Evolutionary conservation across 2,113 vertebrate genomes (phyloP).

Genomic region (Dicentrarchus labrax): DNA sequence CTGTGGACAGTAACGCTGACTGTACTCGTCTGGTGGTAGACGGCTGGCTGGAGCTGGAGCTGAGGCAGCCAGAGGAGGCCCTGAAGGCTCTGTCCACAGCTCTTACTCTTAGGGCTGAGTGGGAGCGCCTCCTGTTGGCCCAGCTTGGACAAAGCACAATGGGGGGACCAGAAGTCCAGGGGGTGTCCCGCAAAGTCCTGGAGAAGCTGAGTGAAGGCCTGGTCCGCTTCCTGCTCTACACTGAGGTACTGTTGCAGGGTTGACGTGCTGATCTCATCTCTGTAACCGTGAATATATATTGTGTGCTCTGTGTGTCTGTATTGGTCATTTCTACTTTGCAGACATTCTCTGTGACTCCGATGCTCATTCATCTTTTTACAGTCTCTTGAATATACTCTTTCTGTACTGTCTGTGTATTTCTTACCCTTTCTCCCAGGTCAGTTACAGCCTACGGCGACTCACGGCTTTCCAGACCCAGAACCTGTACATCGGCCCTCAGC

Average conservation of each 20-base stretch:
- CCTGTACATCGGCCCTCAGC: conserved; percentile 90
- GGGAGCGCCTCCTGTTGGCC: conserved; percentile 87
- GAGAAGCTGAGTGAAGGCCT: conserved; percentile 83
- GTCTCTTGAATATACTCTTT: background rate
- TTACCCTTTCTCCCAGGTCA: conserved; percentile 78
- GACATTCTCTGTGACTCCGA: conserved; percentile 4
- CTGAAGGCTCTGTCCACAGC: conserved; percentile 82
- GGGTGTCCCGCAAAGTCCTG: conserved; percentile 66
- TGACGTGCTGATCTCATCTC: no score
- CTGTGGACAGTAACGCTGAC: conserved; percentile 90
- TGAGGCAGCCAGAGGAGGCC: conserved; percentile 78
- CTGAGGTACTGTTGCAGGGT: conserved; percentile 75
- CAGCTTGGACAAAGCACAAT: conserved; percentile 76
- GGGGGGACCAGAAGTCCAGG: rapidly evolving
- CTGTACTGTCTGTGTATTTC: background rate
- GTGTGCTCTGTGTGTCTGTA: background rate
- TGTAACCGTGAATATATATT: background rate
- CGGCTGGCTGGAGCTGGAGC: conserved; percentile 89
- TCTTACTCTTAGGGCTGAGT: conserved; percentile 83
- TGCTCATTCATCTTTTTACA: background rate
- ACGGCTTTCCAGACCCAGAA: conserved; percentile 88
- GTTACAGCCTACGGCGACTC: conserved; percentile 87
- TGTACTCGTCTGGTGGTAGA: conserved; percentile 90
- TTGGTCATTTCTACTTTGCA: background rate
- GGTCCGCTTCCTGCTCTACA: conserved; percentile 87